A percentile compares a stretch with the other conserved stretches of the same genome.
These are phyloP conservation scores for Procambarus virginalis DNA, from an alignment of 1,140 invertebrate genomes.

Conservation along the genomic window DNA sequence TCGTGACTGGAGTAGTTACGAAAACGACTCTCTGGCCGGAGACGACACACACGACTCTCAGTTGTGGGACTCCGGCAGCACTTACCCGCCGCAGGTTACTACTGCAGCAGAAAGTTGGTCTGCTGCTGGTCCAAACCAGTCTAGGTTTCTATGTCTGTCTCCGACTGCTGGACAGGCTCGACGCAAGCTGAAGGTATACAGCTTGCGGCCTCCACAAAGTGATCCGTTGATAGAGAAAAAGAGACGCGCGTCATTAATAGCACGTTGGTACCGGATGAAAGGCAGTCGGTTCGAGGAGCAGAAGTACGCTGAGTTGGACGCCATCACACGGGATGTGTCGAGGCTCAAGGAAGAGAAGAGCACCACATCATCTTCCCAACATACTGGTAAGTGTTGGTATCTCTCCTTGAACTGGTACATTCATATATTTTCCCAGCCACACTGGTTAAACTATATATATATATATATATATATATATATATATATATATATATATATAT, in stretches of 20 bases:
- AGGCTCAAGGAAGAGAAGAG: no score
- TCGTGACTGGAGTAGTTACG: no score
- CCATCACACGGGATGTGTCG: no score
- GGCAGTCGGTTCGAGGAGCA: not conserved
- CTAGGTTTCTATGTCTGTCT: not conserved
- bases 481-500: no score
- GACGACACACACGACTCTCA: not conserved
- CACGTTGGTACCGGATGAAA: not conserved
- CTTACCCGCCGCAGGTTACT: not conserved
- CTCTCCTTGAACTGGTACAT: no score
- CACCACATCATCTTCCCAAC: no score
- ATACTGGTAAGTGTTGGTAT: no score
- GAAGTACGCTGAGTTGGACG: no score
- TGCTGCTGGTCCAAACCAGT: not conserved
- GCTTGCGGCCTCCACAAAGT: not conserved
- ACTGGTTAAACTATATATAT: no score
- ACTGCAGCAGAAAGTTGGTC: not conserved
- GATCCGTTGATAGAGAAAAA: not conserved
- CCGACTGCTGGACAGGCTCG: not conserved
- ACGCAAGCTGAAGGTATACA: conserved; percentile 3
- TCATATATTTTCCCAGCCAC: no score
- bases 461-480: no score
- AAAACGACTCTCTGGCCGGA: not conserved
- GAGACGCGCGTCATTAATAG: not conserved
- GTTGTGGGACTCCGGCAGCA: not conserved